Evolutionary conservation across 2,113 vertebrate species (phyloP), one percentile per base, ranked within the genome.

Genomic region (Excalfactoria chinensis): DNA sequence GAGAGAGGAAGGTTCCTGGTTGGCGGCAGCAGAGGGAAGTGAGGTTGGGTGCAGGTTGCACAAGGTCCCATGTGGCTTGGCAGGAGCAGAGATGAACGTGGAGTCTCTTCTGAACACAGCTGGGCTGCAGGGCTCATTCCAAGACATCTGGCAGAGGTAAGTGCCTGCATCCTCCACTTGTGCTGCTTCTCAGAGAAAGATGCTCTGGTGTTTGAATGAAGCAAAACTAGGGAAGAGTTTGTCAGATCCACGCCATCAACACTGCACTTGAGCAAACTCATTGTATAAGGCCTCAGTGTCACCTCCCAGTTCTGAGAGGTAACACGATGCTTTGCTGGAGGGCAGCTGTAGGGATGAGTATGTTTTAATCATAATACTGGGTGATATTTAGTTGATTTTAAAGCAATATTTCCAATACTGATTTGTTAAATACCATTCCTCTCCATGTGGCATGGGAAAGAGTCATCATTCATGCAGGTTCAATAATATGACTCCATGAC

Each of bases 81-180:
- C 53, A 66, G 75, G 85, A 91, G 78, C 1, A 1, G 89, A 95
- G 93, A 91, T 89, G 93, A 91, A 87, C 49, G 60, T 28, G 19
- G 21, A 74, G 64, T 51, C 78, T 89, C 44, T 55, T 67, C 26
- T 0, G 60, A 71, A 73, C 62, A 89, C 74, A 53, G 67, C 34
- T 62, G 6, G 7, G 77, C 67, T 69, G 70, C 48, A 86, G 70
- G 86, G 68, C 63, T 95, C 84, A 70, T 70, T 79, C 55, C 48
- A 35, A 90, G 51, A 40, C 48, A 87, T 89, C 84, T 59, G 40
- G 63, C 63, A 59, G 85, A 79, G 44, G 51, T 89, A 53, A 85
- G 37, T 51, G 26, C 69, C 68, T 58, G 64, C 5, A 1, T 77
- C 78, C 46, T 94, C 81, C 0, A 0, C 2, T 76, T 59, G 73